phyloP scores from a whole-genome alignment of 2,113 vertebrate genomes.

The Myocastor coypus region DNA sequence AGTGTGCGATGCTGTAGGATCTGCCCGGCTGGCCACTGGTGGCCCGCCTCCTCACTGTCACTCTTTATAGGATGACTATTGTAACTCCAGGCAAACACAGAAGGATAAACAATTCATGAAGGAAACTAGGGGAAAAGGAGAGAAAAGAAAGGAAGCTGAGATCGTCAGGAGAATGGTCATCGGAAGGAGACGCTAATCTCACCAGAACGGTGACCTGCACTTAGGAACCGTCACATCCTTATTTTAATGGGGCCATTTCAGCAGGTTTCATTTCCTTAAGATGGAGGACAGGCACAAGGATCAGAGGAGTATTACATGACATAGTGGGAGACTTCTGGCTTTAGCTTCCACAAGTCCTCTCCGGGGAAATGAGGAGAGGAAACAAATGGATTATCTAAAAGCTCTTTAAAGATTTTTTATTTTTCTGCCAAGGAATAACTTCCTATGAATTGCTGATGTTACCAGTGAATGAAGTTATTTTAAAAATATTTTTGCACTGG shows the following conservation, averaged over 20 bases:
- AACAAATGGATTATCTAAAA: not conserved
- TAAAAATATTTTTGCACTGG: not conserved
- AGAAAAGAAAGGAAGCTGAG: not conserved
- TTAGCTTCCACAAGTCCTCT: not conserved
- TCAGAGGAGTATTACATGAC: not conserved
- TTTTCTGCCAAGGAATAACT: not conserved
- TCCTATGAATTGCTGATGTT: constrained; percentile 37
- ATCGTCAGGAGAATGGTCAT: not conserved
- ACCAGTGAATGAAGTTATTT: constrained; percentile 4
- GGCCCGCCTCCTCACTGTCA: not conserved
- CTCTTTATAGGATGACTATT: not conserved
- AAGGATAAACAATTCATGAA: not conserved
- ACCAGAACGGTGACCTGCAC: not conserved
- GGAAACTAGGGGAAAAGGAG: not conserved
- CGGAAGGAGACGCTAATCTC: not conserved
- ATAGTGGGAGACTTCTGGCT: not conserved
- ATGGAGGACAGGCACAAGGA: not conserved
- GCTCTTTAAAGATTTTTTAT: not conserved
- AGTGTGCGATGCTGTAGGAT: not conserved
- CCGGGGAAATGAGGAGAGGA: not conserved
- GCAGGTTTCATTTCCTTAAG: not conserved
- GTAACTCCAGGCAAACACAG: not conserved
- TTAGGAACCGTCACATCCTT: not conserved
- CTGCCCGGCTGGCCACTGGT: not conserved
- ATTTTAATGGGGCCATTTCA: not conserved